Conservation (phyloP, 1,140 invertebrate genomes). For the Agrypnia vestita region DNA sequence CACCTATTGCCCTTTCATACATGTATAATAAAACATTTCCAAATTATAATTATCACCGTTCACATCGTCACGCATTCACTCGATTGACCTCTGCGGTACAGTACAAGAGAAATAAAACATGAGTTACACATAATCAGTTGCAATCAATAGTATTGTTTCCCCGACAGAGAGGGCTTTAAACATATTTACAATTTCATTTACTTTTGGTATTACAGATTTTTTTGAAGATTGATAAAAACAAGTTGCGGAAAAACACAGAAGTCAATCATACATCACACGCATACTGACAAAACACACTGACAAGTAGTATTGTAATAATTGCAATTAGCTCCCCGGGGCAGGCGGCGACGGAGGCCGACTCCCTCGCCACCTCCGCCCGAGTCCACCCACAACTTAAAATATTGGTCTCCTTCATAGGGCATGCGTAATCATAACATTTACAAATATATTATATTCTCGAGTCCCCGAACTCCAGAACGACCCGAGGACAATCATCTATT, state of each 20-base stretch:
- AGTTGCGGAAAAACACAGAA: slow-evolving; percentile 16
- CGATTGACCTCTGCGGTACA: slow-evolving; percentile 26
- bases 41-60: slow-evolving; percentile 30
- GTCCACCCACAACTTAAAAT: slow-evolving; percentile 25
- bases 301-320: slow-evolving; percentile 49
- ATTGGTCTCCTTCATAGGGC: slow-evolving; percentile 45
- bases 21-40: slow-evolving; percentile 16
- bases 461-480: slow-evolving; percentile 1
- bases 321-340: slow-evolving; percentile 14
- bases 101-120: background rate
- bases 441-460: slow-evolving; percentile 32
- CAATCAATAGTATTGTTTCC: background rate
- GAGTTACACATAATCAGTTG: background rate
- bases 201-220: background rate
- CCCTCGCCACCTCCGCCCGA: background rate
- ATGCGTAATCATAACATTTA: slow-evolving; percentile 41
- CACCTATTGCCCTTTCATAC: slow-evolving; percentile 10
- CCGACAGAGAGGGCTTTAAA: background rate
- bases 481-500: slow-evolving; percentile 37
- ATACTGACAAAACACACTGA: slow-evolving; percentile 49
- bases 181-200: slow-evolving; percentile 39
- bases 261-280: slow-evolving; percentile 28
- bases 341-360: background rate
- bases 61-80: slow-evolving; percentile 25
- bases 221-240: slow-evolving; percentile 13